Conservation (phyloP, 2,888 invertebrate species). For the Ophion obscuratus region DNA sequence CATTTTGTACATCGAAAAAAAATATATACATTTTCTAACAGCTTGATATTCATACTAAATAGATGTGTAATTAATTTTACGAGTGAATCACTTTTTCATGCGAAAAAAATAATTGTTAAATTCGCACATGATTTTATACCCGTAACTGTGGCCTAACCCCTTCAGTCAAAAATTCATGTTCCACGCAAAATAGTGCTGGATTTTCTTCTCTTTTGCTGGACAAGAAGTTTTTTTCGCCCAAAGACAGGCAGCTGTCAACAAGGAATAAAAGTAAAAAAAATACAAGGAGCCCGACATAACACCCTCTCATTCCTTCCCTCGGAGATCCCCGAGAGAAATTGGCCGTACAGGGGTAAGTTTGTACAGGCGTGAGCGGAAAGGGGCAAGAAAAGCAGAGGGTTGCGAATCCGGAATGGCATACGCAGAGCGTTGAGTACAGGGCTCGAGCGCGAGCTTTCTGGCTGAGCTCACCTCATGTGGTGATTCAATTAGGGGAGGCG, state of each 20-base stretch:
- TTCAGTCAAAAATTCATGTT: too few relatives aligned
- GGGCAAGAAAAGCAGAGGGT: conserved; percentile 5
- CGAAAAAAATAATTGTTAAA: too few relatives aligned
- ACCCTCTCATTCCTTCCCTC: not conserved
- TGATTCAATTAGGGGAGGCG: conserved; percentile 57
- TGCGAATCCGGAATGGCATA: conserved; percentile 26
- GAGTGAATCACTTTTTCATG: too few relatives aligned
- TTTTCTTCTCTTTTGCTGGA: too few relatives aligned
- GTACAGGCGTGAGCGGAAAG: not conserved
- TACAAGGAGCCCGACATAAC: not conserved
- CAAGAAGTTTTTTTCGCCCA: not conserved
- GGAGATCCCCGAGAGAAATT: not conserved
- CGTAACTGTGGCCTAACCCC: too few relatives aligned
- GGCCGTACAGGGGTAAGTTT: not conserved
- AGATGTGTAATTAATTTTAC: too few relatives aligned
- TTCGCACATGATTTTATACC: too few relatives aligned
- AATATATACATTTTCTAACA: too few relatives aligned
- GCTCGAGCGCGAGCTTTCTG: conserved; percentile 28
- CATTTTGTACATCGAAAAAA: too few relatives aligned
- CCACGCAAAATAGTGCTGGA: too few relatives aligned
- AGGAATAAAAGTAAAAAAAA: not conserved
- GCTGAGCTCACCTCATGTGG: conserved; percentile 46
- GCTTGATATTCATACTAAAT: too few relatives aligned
- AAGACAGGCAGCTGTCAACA: not conserved
- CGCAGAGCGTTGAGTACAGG: not conserved